A percentile compares a stretch with the other conserved stretches of the same genome.
These are phyloP conservation scores for Huso huso DNA, from an alignment of 2,797 vertebrate species.

Conservation along the genomic window DNA sequence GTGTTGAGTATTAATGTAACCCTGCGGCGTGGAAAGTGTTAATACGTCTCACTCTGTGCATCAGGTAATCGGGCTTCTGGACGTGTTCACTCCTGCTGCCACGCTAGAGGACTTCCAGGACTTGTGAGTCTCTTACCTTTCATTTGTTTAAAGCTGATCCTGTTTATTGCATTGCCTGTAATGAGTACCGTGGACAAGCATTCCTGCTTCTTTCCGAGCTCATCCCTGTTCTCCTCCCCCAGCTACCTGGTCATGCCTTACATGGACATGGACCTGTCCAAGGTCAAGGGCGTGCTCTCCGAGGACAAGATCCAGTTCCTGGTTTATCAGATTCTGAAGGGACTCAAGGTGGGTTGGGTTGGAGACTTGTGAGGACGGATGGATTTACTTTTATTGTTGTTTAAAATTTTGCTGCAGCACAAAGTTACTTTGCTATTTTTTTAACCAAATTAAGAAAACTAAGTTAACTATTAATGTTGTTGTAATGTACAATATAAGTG, in stretches of 20 bases:
- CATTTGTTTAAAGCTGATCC: constrained; percentile 9
- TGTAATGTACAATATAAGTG: neutral
- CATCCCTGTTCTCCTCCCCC: constrained; percentile 45
- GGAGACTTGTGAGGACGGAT: neutral
- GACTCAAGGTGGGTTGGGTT: constrained; percentile 73
- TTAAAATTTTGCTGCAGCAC: too few relatives aligned
- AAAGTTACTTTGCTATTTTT: too few relatives aligned
- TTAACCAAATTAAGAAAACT: too few relatives aligned
- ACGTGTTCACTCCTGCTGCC: constrained; percentile 81
- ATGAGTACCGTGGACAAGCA: neutral
- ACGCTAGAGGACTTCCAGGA: constrained; percentile 78
- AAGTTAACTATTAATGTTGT: too few relatives aligned
- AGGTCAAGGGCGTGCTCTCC: constrained; percentile 82
- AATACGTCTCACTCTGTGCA: constrained; percentile 27
- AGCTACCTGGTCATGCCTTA: constrained; percentile 98
- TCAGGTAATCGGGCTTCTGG: constrained; percentile 87
- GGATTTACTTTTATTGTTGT: too few relatives aligned
- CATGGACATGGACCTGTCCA: constrained; percentile 92
- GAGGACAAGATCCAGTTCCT: constrained; percentile 91
- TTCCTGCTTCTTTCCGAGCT: constrained; percentile 23
- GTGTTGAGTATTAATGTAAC: neutral
- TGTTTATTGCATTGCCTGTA: neutral
- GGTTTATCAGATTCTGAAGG: constrained; percentile 93
- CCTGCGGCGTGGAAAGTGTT: too few relatives aligned
- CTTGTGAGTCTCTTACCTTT: constrained; percentile 72